A percentile compares a stretch with the other conserved stretches of the same genome.
Evolutionary conservation across 1,140 invertebrate species (phyloP).

Genomic region (Aphidius gifuensis): DNA sequence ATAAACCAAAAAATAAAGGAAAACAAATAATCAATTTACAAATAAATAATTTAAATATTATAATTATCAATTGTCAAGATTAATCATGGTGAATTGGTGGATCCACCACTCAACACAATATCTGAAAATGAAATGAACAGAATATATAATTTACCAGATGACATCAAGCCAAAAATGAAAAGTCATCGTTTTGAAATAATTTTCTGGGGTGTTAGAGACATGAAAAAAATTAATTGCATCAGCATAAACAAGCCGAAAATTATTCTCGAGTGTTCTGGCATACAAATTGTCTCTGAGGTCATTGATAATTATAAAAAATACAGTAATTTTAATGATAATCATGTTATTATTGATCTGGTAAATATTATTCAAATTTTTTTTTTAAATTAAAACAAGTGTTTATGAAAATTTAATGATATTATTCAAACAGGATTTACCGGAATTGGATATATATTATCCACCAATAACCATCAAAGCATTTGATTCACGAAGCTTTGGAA

Average conservation of each 20-base stretch:
- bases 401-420: not conserved
- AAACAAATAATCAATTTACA: too few species aligned
- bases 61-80: slow-evolving; percentile 26
- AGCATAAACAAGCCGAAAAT: slow-evolving; percentile 57
- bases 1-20: too few species aligned
- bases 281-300: slow-evolving; percentile 56
- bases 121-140: slow-evolving; percentile 41
- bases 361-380: slow-evolving; percentile 24
- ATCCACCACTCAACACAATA: slow-evolving; percentile 33
- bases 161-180: slow-evolving; percentile 52
- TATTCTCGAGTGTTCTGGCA: slow-evolving; percentile 56
- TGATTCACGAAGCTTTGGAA: slow-evolving; percentile 61
- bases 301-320: slow-evolving; percentile 53
- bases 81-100: slow-evolving; percentile 33
- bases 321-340: slow-evolving; percentile 52
- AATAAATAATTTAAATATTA: not conserved
- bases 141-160: slow-evolving; percentile 51
- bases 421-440: slow-evolving; percentile 43
- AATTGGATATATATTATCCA: slow-evolving; percentile 53
- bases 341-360: slow-evolving; percentile 53
- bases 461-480: slow-evolving; percentile 59
- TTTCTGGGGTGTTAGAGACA: slow-evolving; percentile 63
- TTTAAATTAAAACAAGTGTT: slow-evolving; percentile 2
- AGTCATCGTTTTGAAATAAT: slow-evolving; percentile 58
- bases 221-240: slow-evolving; percentile 51